A percentile compares a stretch with the other conserved stretches of the same genome.
Conservation (phyloP, 2,113 vertebrate species). For the Cochlearius cochlearius region DNA sequence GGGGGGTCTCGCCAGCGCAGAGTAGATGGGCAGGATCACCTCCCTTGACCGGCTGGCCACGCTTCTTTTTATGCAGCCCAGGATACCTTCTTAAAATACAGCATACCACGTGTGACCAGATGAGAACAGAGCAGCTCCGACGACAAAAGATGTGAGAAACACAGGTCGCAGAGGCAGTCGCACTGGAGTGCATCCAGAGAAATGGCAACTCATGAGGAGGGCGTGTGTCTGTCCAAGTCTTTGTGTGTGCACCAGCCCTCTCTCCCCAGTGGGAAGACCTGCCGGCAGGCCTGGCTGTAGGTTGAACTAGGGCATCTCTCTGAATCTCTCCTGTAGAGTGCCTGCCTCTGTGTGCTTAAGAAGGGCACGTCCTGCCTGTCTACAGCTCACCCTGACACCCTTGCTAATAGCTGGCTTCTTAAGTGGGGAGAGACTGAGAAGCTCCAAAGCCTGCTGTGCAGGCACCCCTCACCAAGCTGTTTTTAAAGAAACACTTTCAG, state of each 20-base stretch:
- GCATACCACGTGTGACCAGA: not conserved
- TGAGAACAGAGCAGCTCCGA: not conserved
- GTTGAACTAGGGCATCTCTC: not conserved
- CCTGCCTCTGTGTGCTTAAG: not conserved
- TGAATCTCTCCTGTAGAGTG: not conserved
- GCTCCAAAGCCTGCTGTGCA: not conserved
- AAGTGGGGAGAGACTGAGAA: not conserved
- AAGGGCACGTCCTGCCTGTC: not conserved
- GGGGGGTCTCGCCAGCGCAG: not conserved
- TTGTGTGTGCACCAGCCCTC: not conserved
- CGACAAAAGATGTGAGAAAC: not conserved
- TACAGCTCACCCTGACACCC: not conserved
- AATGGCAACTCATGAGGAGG: not conserved
- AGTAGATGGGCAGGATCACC: not conserved
- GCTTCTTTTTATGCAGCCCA: rapidly evolving
- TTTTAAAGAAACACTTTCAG: not conserved
- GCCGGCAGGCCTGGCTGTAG: not conserved
- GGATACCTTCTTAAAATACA: not conserved
- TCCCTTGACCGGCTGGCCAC: not conserved
- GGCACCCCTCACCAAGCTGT: not conserved
- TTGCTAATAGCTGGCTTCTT: not conserved
- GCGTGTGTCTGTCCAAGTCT: not conserved
- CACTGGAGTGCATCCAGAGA: not conserved
- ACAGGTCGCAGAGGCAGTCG: not conserved
- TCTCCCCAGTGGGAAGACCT: not conserved